A percentile compares a stretch with the other conserved stretches of the same genome.
Evolutionary conservation across 2,888 invertebrate genomes (phyloP).

Genomic region (Leucoptera coffeella): DNA sequence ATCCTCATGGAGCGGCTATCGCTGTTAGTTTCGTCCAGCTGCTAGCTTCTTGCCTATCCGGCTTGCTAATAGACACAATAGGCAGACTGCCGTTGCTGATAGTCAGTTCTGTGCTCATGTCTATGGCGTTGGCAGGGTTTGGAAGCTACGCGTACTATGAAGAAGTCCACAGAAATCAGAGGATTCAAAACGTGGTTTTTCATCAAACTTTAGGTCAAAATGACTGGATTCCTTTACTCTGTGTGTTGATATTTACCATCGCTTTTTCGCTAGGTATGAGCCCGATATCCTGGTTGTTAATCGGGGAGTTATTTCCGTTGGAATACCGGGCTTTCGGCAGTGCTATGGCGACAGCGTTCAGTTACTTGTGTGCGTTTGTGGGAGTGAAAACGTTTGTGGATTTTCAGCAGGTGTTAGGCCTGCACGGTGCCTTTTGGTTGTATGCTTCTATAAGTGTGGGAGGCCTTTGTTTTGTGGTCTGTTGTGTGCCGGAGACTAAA

Average conservation of each 20-base stretch:
- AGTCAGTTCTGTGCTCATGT: conserved; percentile 79
- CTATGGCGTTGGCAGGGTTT: conserved; percentile 78
- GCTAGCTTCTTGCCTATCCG: conserved; percentile 76
- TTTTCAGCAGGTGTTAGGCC: conserved; percentile 66
- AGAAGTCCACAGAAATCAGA: conserved; percentile 55
- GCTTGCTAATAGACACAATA: conserved; percentile 76
- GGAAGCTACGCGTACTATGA: conserved; percentile 81
- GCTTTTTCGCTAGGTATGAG: conserved; percentile 83
- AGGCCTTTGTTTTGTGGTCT: conserved; percentile 77
- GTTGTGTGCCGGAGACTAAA: conserved; percentile 86
- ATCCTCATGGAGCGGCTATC: conserved; percentile 79
- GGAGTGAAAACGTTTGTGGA: conserved; percentile 84
- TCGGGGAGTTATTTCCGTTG: conserved; percentile 77
- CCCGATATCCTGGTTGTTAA: conserved; percentile 80
- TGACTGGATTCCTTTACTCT: conserved; percentile 78
- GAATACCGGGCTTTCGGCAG: conserved; percentile 82
- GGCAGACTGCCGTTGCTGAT: conserved; percentile 79
- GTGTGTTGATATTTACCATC: conserved; percentile 76
- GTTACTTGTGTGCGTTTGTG: conserved; percentile 80
- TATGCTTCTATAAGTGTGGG: conserved; percentile 78
- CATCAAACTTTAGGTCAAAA: conserved; percentile 54
- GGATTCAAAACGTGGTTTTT: conserved; percentile 44
- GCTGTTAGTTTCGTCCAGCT: conserved; percentile 81
- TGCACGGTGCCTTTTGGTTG: conserved; percentile 84
- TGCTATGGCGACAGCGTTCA: conserved; percentile 79